These are phyloP conservation scores for Tuta absoluta DNA, from an alignment of 2,888 invertebrate genomes.

Conservation along the genomic window DNA sequence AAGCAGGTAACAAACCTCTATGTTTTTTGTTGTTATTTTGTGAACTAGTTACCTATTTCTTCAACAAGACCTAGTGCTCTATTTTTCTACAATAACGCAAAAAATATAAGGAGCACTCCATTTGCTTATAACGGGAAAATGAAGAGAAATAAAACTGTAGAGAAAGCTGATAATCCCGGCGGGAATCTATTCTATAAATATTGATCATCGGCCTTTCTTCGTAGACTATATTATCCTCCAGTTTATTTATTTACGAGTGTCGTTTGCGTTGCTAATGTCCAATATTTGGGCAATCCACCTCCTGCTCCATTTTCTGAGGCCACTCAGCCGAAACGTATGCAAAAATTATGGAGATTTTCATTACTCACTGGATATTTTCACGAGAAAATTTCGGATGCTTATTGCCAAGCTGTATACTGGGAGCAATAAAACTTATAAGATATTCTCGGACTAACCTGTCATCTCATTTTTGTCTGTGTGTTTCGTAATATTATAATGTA, in stretches of 20 bases:
- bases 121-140: background rate
- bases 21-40: too few species aligned
- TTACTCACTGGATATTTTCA: background rate
- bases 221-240: slow-evolving; percentile 40
- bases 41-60: too few species aligned
- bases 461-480: too few species aligned
- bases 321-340: slow-evolving; percentile 12
- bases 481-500: too few species aligned
- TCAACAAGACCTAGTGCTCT: too few species aligned
- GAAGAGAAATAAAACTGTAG: background rate
- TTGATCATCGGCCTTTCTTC: slow-evolving; percentile 41
- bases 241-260: slow-evolving; percentile 43
- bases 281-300: slow-evolving; percentile 12
- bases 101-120: background rate
- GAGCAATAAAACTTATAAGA: background rate
- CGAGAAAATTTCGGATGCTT: background rate
- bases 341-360: slow-evolving; percentile 11
- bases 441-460: too few species aligned
- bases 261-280: slow-evolving; percentile 1
- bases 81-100: background rate
- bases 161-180: background rate
- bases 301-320: background rate
- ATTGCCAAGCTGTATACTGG: background rate
- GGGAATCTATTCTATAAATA: slow-evolving; percentile 42
- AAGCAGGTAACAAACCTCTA: too few species aligned